phyloP scores from a whole-genome alignment of 2,113 vertebrate species.

The human region GRCh38 chr3:194870501-194871000 shows the following conservation, averaged over 20 bases:
- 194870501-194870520: not conserved
- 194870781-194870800: not conserved
- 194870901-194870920: not conserved
- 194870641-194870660: rapidly evolving
- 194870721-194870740: not conserved
- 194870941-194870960: not conserved
- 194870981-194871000: too few species aligned
- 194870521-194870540: rapidly evolving
- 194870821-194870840: not conserved
- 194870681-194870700: not conserved
- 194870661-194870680: not conserved
- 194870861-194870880: slow-evolving; percentile 11
- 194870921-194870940: not conserved
- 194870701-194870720: not conserved
- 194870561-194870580: not conserved
- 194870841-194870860: not conserved
- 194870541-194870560: rapidly evolving
- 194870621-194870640: not conserved
- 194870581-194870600: not conserved
- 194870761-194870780: not conserved
- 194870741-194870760: not conserved
- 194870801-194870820: not conserved
- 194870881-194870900: slow-evolving; percentile 16
- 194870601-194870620: not conserved
- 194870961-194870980: not conserved